Base-by-base conservation (phyloP, 1,140 invertebrate species). In the Drosophila bocqueti region DNA sequence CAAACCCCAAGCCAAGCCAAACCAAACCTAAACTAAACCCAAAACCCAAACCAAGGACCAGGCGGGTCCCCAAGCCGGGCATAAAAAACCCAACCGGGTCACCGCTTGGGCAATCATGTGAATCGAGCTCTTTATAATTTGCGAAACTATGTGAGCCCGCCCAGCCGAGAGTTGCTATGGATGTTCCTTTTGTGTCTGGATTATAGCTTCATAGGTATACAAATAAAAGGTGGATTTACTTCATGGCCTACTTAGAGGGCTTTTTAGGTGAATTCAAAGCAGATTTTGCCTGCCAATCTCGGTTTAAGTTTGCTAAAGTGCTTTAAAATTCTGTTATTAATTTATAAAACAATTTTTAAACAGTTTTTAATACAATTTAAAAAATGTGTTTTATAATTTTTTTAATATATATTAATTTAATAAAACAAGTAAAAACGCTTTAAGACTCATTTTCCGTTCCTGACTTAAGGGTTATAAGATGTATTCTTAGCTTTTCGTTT, bases 81-180 rank as follows among this genome's bases (percentile, higher is more conserved):
- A 49, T 49, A 54, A 47, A 65, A 58, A 69, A 58, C 36, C 36
- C 69, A 74, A 71, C 67, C 67, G 64, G 62, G 59, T 84, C 69
- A 54, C 73, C 85, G 85, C 85, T 85, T 90, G 83, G 76, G 81
- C 89, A 91, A 91, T 91, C 89, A 91, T 91, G 89, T 91, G 89
- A 85, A 91, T 91, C 81, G 84, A 91, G 76, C 89, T 91, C 79
- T 89, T 85, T 91, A 83, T 91, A 91, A 91, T 85, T 91, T 78
- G 78, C 71, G 67, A 86, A 91, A 91, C 86, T 91, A 90, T 85
- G 65, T 78, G 83, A 78, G 63, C 75, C 59, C n/a, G 10, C 31
- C 47, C 47, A 42, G 58, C 54, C 67, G 60, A 63, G 66, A 64
- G 73, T 71, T 43, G 66, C 69, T 72, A 59, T 57, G 43, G 43